Evolutionary conservation across 2,888 invertebrate genomes (phyloP), one percentile per base, ranked within the genome.

Genomic region (Habrosyne pyritoides): DNA sequence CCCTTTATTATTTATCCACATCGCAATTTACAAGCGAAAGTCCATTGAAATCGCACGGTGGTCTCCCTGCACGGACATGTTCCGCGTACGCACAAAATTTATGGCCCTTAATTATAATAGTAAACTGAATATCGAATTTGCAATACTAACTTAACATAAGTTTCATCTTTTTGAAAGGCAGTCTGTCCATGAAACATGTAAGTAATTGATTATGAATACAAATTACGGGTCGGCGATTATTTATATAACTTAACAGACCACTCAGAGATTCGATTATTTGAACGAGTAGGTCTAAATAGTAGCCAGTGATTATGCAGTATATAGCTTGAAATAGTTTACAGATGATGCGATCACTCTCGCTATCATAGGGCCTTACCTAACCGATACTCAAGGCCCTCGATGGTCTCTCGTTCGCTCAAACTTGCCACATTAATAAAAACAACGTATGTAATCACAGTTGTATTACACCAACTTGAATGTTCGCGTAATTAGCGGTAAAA

Each of bases 61-160:
- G 57, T 64, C 55, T 63, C 61, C 61, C 60, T 57, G 60, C 57
- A 60, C 67, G 58, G 69, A 71, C 74, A 70, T 67, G 75, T 77
- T 79, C 71, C 73, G 70, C 69, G 71, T 76, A 73, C 69, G 69
- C 73, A 73, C 73, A 77, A 75, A 75, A 84, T 86, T 86, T 83
- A 86, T 85, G 75, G 69, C 64, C 68, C 68, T 78, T 84, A 82
- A 85, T 85, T 83, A 83, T 81, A 75, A 80, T 79, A 71, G 64
- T 60, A 64, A 76, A 79, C 77, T 79, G 70, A 33, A 33, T n/a
- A 33, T 33, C 8, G 33, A 79, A 78, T 80, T 78, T 69, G 68
- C 67, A 69, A 59, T 62, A 69, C 70, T 67, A 71, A 64, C 60
- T 54, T 54, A 61, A 73, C 69, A 64, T 64, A 62, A 65, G 66